A percentile compares a stretch with the other conserved stretches of the same genome.
phyloP scores from a whole-genome alignment of 2,888 invertebrate genomes.

The Chymomyza fuscimana region DNA sequence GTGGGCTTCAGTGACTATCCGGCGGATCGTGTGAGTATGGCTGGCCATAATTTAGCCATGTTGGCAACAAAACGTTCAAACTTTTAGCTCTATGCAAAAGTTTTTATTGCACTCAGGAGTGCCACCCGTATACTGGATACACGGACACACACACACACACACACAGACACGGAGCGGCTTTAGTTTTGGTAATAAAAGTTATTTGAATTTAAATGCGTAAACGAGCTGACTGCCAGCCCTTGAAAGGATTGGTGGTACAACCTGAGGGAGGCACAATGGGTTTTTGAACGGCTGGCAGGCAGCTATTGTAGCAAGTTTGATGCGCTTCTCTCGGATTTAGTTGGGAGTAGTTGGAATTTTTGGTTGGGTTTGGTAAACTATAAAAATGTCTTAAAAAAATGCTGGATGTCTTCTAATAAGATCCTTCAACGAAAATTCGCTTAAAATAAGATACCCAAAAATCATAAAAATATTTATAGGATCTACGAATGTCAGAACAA shows the following conservation, averaged over 20 bases:
- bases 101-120: conserved; percentile 73
- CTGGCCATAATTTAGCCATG: conserved; percentile 61
- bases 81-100: conserved; percentile 59
- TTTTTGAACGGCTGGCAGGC: conserved; percentile 17
- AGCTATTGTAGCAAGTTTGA: conserved; percentile 55
- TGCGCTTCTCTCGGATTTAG: neutral
- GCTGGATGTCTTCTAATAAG: no score
- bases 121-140: conserved; percentile 10
- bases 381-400: no score
- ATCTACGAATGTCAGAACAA: no score
- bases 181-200: conserved; percentile 71
- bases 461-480: no score
- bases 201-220: conserved; percentile 75
- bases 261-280: conserved; percentile 8
- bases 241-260: conserved; percentile 3
- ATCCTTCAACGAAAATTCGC: no score
- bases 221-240: conserved; percentile 50
- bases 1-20: conserved; percentile 78
- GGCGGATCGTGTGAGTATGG: conserved; percentile 77
- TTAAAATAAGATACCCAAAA: no score
- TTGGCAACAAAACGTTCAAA: conserved; percentile 10
- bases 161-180: conserved; percentile 38
- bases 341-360: neutral
- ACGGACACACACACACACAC: conserved; percentile 14
- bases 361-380: neutral